Conservation (phyloP, 2,888 invertebrate species). For the Phaonia tiefii region DNA sequence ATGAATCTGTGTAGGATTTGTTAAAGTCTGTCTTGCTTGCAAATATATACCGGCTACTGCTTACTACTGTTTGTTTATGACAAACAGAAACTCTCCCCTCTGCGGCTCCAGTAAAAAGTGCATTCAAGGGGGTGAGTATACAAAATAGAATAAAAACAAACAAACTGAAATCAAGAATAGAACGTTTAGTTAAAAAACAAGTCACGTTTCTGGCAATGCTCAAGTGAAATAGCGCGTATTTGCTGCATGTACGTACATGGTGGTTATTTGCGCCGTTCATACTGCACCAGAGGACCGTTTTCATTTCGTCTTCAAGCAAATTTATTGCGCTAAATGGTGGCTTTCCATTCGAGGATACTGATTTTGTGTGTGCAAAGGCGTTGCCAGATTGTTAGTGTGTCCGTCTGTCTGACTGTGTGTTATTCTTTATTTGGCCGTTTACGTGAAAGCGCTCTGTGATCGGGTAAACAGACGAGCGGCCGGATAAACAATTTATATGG, state of each 20-base stretch:
- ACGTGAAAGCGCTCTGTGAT: neutral
- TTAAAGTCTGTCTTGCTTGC: neutral
- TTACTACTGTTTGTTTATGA: no score
- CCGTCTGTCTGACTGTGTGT: neutral
- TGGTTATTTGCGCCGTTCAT: slow-evolving; percentile 42
- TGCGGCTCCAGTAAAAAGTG: slow-evolving; percentile 5
- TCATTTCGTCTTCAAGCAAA: slow-evolving; percentile 33
- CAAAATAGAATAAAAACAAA: neutral
- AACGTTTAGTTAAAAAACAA: slow-evolving; percentile 51
- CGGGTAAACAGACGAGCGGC: neutral
- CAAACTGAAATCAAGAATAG: slow-evolving; percentile 36
- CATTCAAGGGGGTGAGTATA: slow-evolving; percentile 29
- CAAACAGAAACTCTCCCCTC: no score
- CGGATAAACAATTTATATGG: slow-evolving; percentile 25
- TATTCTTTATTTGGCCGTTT: slow-evolving; percentile 22
- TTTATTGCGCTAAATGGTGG: slow-evolving; percentile 62
- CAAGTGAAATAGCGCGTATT: slow-evolving; percentile 50
- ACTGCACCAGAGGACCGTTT: slow-evolving; percentile 47
- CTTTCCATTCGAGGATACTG: slow-evolving; percentile 60
- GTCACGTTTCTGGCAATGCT: slow-evolving; percentile 58
- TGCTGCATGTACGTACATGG: slow-evolving; percentile 41
- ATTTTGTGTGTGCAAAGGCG: slow-evolving; percentile 31
- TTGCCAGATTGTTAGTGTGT: neutral
- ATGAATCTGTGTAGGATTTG: slow-evolving; percentile 34
- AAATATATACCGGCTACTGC: neutral